Evolutionary conservation across 2,888 invertebrate genomes (phyloP).

Genomic region (Cryptophagus acutangulus): DNA sequence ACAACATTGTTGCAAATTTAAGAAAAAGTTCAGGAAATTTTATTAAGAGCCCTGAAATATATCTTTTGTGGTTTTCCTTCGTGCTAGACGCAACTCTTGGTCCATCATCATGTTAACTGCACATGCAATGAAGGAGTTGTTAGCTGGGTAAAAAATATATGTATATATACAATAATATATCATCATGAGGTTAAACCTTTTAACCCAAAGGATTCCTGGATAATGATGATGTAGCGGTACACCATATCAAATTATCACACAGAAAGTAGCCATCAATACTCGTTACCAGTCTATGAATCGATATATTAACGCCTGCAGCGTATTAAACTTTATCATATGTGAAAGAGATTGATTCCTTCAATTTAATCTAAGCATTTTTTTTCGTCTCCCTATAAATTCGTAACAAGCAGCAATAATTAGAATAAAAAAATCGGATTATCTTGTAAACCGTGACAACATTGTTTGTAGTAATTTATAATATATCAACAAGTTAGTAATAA

Average conservation of each 20-base stretch:
- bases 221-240: constrained; percentile 41
- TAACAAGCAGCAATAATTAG: too few relatives aligned
- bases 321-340: not conserved
- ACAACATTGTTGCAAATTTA: too few relatives aligned
- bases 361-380: not conserved
- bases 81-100: too few relatives aligned
- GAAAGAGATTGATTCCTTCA: constrained; percentile 5
- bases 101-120: not conserved
- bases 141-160: too few relatives aligned
- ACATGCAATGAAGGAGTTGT: constrained; percentile 2
- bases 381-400: too few relatives aligned
- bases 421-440: too few relatives aligned
- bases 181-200: constrained; percentile 39
- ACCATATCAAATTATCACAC: constrained; percentile 39
- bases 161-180: constrained; percentile 30
- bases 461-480: too few relatives aligned
- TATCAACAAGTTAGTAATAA: too few relatives aligned
- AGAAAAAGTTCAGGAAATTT: too few relatives aligned
- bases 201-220: constrained; percentile 39
- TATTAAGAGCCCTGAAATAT: too few relatives aligned
- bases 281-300: constrained; percentile 31
- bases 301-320: constrained; percentile 17
- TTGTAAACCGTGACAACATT: too few relatives aligned
- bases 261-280: constrained; percentile 38
- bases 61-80: too few relatives aligned